Percentiles rank a stretch among this genome's conserved stretches.
Conservation (phyloP, 2,797 vertebrate genomes). For the Cuculus canorus region DNA sequence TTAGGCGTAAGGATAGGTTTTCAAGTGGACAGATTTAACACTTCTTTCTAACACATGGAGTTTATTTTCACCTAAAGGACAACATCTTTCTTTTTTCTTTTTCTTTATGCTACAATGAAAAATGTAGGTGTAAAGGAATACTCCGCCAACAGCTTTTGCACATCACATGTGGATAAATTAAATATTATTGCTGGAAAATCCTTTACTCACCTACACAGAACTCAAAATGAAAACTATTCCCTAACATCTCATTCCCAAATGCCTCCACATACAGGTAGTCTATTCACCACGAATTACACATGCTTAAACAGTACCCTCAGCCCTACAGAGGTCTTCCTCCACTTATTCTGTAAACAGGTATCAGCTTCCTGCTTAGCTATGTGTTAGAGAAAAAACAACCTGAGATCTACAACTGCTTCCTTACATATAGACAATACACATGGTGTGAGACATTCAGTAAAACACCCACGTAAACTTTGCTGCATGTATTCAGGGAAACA, state of each 20-base stretch:
- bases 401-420: background rate
- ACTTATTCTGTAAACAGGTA: background rate
- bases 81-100: background rate
- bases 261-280: accelerated
- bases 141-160: background rate
- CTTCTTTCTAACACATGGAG: background rate
- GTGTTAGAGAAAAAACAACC: background rate
- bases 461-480: background rate
- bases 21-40: background rate
- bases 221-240: background rate
- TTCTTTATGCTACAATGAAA: background rate
- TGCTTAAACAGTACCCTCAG: background rate
- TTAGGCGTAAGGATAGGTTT: conserved; percentile 1
- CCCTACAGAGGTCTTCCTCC: background rate
- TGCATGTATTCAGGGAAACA: accelerated
- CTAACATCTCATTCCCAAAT: background rate
- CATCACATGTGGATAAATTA: background rate
- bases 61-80: conserved; percentile 48
- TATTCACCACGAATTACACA: background rate
- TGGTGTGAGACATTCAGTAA: background rate
- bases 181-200: background rate
- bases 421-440: background rate
- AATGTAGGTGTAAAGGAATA: background rate
- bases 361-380: background rate
- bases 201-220: background rate